Percentiles rank a stretch among this genome's conserved stretches.
phyloP scores from a whole-genome alignment of 1,140 invertebrate genomes.

The Zaprionus africanus region DNA sequence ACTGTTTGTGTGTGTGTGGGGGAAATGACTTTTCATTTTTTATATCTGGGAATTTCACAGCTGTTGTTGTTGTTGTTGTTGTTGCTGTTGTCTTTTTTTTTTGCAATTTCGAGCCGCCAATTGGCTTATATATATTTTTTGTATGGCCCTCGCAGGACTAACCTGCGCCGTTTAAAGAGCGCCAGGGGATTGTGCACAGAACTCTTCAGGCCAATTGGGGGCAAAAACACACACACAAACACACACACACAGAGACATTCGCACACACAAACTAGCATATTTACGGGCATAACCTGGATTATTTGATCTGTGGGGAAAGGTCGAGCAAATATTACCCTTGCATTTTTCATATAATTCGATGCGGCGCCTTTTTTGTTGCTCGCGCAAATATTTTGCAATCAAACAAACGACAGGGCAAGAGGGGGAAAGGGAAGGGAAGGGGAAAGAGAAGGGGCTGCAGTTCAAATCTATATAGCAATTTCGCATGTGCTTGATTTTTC shows the following conservation, averaged over 20 bases:
- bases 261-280: constrained; percentile 29
- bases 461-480: constrained; percentile 79
- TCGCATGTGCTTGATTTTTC: constrained; percentile 79
- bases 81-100: constrained; percentile 43
- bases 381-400: constrained; percentile 71
- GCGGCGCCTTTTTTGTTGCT: constrained; percentile 28
- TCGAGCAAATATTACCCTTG: constrained; percentile 74
- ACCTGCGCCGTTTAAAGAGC: constrained; percentile 66
- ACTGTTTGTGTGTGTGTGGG: constrained; percentile 36
- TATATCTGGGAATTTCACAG: constrained; percentile 36
- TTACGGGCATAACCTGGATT: constrained; percentile 12
- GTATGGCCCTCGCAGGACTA: constrained; percentile 36
- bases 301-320: constrained; percentile 35
- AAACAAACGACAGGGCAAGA: constrained; percentile 21
- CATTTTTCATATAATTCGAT: constrained; percentile 59
- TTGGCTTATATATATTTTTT: constrained; percentile 33
- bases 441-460: background rate
- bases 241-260: background rate
- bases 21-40: constrained; percentile 69
- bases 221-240: constrained; percentile 12
- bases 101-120: constrained; percentile 50
- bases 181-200: constrained; percentile 62
- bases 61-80: constrained; percentile 21
- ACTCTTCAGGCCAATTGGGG: constrained; percentile 30
- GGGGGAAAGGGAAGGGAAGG: background rate